phyloP scores from a whole-genome alignment of 2,888 invertebrate genomes.

The Onthophagus sagittarius region DNA sequence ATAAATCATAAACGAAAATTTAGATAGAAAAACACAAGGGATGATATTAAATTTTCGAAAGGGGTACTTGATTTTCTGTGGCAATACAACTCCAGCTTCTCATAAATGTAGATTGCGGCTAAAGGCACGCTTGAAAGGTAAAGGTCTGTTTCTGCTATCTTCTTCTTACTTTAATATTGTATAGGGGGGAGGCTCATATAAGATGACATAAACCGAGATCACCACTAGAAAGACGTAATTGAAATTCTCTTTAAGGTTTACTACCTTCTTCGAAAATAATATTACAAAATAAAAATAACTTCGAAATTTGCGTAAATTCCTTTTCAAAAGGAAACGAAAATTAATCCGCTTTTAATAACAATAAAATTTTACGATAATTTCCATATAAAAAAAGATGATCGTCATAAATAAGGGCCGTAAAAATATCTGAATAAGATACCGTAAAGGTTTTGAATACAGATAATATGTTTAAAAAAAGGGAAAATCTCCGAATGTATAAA shows the following conservation, averaged over 20 bases:
- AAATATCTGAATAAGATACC: background rate
- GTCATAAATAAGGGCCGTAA: background rate
- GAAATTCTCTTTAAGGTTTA: background rate
- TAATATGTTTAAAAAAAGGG: background rate
- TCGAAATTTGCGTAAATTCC: too few relatives aligned
- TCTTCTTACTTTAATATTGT: background rate
- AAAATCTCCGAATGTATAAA: background rate
- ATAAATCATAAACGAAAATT: background rate
- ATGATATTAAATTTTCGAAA: background rate
- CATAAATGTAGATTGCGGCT: background rate
- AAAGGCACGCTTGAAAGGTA: background rate
- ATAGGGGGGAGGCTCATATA: background rate
- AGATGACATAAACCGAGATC: background rate
- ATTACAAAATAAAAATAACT: too few relatives aligned
- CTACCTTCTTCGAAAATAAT: too few relatives aligned
- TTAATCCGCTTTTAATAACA: too few relatives aligned
- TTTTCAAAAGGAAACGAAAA: too few relatives aligned
- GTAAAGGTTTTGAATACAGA: background rate
- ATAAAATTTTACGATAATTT: background rate
- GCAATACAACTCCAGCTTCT: background rate
- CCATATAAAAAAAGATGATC: background rate
- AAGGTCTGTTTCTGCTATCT: background rate
- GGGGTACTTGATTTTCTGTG: background rate
- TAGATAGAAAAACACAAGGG: background rate
- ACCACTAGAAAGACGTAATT: background rate